These are phyloP conservation scores for Ophion ellenae DNA, from an alignment of 2,888 invertebrate genomes.

Conservation along the genomic window DNA sequence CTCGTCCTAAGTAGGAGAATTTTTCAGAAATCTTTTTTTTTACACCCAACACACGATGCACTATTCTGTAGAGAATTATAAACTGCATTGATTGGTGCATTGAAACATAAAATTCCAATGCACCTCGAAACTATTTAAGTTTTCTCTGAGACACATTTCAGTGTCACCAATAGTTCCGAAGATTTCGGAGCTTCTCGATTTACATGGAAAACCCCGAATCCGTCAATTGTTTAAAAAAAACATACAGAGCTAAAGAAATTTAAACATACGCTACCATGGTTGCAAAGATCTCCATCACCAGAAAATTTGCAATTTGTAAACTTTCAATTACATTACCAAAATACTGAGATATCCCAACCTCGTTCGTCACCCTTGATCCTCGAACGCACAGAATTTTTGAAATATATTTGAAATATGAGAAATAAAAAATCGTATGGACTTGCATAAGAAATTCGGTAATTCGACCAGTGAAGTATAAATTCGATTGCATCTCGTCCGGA, in stretches of 20 bases:
- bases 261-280: background rate
- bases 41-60: too few relatives aligned
- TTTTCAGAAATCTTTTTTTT: too few relatives aligned
- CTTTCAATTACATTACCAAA: constrained; percentile 29
- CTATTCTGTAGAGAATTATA: too few relatives aligned
- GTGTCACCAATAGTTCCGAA: too few relatives aligned
- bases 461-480: background rate
- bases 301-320: background rate
- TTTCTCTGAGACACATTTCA: too few relatives aligned
- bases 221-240: too few relatives aligned
- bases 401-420: background rate
- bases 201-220: too few relatives aligned
- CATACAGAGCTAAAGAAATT: background rate
- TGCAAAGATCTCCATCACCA: background rate
- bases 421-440: background rate
- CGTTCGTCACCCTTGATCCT: background rate
- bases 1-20: too few relatives aligned
- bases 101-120: too few relatives aligned
- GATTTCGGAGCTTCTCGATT: too few relatives aligned
- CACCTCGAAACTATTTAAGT: too few relatives aligned
- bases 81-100: too few relatives aligned
- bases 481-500: constrained; percentile 51
- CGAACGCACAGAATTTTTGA: background rate
- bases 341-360: constrained; percentile 19
- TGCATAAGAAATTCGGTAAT: background rate